A percentile compares a stretch with the other conserved stretches of the same genome.
These are phyloP conservation scores for Stramonita haemastoma DNA, from an alignment of 2,888 invertebrate species.

Conservation along the genomic window DNA sequence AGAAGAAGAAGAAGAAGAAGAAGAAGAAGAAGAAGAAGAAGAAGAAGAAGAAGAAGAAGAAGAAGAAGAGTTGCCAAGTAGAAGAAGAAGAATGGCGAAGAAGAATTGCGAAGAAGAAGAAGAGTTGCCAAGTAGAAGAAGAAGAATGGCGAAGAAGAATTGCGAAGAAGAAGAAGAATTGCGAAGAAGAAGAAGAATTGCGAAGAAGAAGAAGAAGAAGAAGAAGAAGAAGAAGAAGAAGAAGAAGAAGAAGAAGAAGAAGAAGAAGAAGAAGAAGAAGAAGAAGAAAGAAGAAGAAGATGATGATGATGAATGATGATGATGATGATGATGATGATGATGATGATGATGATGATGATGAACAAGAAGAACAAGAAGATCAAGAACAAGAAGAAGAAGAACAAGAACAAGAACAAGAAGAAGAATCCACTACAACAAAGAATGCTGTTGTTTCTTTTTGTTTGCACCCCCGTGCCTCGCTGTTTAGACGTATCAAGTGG, in stretches of 20 bases:
- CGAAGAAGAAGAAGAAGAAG: neutral
- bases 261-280: neutral
- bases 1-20: no score
- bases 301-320: neutral
- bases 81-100: neutral
- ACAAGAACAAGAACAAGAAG: neutral
- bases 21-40: neutral
- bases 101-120: neutral
- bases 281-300: neutral
- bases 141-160: neutral
- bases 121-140: neutral
- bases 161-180: neutral
- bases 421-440: no score
- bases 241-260: neutral
- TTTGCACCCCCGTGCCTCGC: no score
- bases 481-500: no score
- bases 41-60: neutral
- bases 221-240: no score
- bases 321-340: neutral
- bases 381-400: no score
- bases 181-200: neutral
- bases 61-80: neutral
- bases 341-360: neutral
- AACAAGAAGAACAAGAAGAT: neutral
- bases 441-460: no score